Conservation (phyloP, 2,888 invertebrate species). For the Cheilosia soror region DNA sequence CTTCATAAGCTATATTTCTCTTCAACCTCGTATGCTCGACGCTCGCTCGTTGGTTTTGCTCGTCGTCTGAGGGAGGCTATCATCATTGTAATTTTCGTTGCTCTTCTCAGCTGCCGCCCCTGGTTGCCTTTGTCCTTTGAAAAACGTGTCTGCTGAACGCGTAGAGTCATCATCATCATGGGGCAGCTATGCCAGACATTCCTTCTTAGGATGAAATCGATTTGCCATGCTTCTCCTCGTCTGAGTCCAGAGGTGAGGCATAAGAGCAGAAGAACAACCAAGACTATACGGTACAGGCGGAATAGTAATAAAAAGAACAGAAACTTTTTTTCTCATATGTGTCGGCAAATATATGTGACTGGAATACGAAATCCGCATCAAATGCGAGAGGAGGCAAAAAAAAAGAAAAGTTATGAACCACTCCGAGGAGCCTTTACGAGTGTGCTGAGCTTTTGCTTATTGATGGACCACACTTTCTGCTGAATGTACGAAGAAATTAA, state of each 20-base stretch:
- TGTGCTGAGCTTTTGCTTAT: constrained; percentile 61
- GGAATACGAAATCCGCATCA: constrained; percentile 65
- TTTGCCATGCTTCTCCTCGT: constrained; percentile 51
- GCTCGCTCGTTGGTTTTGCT: constrained; percentile 1
- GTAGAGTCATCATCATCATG: constrained; percentile 33
- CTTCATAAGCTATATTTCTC: constrained; percentile 3
- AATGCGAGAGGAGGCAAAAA: background rate
- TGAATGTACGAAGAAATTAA: constrained; percentile 62
- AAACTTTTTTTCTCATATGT: constrained; percentile 50
- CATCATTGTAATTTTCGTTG: constrained; percentile 56
- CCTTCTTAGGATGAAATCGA: constrained; percentile 65
- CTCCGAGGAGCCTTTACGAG: constrained; percentile 39
- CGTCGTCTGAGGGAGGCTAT: constrained; percentile 18
- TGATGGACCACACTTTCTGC: constrained; percentile 49
- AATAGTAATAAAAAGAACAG: constrained; percentile 7
- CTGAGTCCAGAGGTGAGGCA: background rate
- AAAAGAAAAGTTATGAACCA: too few species aligned
- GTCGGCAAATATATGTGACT: constrained; percentile 61
- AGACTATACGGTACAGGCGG: background rate
- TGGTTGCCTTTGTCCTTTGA: constrained; percentile 18
- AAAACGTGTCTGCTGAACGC: constrained; percentile 48
- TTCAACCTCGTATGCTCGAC: too few species aligned
- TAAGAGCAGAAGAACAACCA: background rate
- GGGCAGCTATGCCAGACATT: constrained; percentile 55
- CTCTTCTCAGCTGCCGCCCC: constrained; percentile 9